A percentile compares a stretch with the other conserved stretches of the same genome.
Conservation (phyloP, 2,797 vertebrate genomes). For the Pipistrellus kuhlii region DNA sequence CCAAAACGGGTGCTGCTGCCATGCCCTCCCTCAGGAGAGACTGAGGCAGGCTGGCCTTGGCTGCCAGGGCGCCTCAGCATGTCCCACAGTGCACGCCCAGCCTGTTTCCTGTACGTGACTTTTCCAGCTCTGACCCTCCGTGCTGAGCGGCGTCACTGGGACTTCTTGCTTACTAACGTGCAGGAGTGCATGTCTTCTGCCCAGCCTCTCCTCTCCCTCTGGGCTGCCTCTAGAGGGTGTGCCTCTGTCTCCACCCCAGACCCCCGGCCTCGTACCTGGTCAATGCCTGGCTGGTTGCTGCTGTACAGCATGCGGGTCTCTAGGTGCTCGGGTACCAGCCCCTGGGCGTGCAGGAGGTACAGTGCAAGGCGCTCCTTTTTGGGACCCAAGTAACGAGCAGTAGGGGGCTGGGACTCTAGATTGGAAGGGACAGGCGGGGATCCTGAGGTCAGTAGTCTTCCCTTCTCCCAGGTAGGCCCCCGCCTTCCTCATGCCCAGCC, state of each 20-base stretch:
- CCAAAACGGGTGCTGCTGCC: neutral
- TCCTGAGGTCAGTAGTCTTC: neutral
- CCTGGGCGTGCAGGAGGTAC: conserved; percentile 83
- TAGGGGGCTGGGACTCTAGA: conserved; percentile 76
- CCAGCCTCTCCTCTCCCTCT: neutral
- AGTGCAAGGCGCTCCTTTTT: conserved; percentile 86
- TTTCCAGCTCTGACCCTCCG: neutral
- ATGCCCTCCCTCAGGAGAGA: neutral
- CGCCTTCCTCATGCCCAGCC: neutral
- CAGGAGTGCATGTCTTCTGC: neutral
- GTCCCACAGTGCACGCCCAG: neutral
- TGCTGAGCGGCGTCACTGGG: neutral
- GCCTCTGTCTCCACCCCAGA: neutral
- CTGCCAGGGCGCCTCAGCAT: neutral
- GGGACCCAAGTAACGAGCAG: conserved; percentile 42
- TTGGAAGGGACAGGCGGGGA: neutral
- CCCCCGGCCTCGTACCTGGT: conserved; percentile 82
- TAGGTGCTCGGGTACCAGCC: conserved; percentile 86
- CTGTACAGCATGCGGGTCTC: conserved; percentile 86
- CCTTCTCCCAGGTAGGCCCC: neutral
- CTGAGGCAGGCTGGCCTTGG: neutral
- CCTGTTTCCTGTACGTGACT: neutral
- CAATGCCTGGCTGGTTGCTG: conserved; percentile 81
- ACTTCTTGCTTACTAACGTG: neutral
- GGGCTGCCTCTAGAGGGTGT: neutral